Evolutionary conservation across 1,140 invertebrate genomes (phyloP).

Genomic region (Camponotus pennsylvanicus): DNA sequence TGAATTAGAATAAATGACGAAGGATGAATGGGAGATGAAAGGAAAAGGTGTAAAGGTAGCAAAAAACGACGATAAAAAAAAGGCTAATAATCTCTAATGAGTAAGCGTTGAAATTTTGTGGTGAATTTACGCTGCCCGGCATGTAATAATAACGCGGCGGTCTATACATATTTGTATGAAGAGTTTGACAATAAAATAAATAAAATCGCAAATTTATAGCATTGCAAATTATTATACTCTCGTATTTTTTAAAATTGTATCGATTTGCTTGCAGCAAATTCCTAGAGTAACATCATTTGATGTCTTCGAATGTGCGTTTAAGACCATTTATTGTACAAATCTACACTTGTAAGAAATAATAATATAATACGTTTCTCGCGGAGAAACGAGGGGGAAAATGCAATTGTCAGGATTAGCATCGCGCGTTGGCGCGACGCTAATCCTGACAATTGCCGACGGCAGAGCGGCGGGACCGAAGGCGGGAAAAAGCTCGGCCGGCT

Average conservation of each 20-base stretch:
- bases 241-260: neutral
- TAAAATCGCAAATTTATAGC: conserved; percentile 62
- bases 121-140: conserved; percentile 66
- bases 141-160: conserved; percentile 51
- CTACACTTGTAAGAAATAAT: neutral
- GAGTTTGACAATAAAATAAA: conserved; percentile 81
- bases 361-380: too few species aligned
- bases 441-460: too few species aligned
- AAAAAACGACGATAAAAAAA: conserved; percentile 30
- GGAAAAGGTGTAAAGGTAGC: neutral
- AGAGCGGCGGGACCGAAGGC: neutral
- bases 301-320: too few species aligned
- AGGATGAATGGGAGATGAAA: conserved; percentile 32
- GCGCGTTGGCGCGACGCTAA: neutral
- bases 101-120: conserved; percentile 66
- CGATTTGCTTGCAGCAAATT: neutral
- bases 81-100: conserved; percentile 70
- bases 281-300: too few species aligned
- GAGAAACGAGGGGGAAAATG: neutral
- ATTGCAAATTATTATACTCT: neutral
- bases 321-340: neutral
- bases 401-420: neutral
- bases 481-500: neutral
- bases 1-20: conserved; percentile 41
- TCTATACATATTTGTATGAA: conserved; percentile 78